Conservation (phyloP, 2,797 vertebrate species). For the Mus minutoides region DNA sequence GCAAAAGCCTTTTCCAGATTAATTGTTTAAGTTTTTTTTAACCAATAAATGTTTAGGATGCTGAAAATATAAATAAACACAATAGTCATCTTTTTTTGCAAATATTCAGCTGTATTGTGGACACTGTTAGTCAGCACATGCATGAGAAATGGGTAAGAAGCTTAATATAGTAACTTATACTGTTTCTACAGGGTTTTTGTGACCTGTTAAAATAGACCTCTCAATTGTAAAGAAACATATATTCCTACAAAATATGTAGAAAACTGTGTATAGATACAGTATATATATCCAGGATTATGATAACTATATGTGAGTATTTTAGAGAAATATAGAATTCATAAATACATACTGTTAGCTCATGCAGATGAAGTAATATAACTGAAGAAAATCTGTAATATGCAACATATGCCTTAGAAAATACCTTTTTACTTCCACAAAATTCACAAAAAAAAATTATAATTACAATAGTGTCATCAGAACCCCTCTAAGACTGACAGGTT, state of each 20-base stretch:
- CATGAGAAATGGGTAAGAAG: background rate
- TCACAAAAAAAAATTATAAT: constrained; percentile 4
- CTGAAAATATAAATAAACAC: background rate
- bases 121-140: background rate
- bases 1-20: background rate
- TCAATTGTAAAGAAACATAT: constrained; percentile 50
- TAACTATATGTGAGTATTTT: background rate
- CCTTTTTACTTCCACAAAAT: background rate
- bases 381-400: constrained; percentile 29
- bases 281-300: constrained; percentile 15
- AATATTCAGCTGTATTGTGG: background rate
- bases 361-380: constrained; percentile 31
- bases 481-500: background rate
- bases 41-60: background rate
- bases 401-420: constrained; percentile 33
- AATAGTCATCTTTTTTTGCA: constrained; percentile 4
- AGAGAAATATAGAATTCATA: constrained; percentile 32
- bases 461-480: background rate
- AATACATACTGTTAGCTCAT: constrained; percentile 46
- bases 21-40: constrained; percentile 11
- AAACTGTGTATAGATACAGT: background rate
- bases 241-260: constrained; percentile 44
- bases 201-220: constrained; percentile 21
- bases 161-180: background rate
- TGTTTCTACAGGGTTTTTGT: background rate